Evolutionary conservation across 2,113 vertebrate species (phyloP), one percentile per base, ranked within the genome.

Genomic region (Clupea harengus): DNA sequence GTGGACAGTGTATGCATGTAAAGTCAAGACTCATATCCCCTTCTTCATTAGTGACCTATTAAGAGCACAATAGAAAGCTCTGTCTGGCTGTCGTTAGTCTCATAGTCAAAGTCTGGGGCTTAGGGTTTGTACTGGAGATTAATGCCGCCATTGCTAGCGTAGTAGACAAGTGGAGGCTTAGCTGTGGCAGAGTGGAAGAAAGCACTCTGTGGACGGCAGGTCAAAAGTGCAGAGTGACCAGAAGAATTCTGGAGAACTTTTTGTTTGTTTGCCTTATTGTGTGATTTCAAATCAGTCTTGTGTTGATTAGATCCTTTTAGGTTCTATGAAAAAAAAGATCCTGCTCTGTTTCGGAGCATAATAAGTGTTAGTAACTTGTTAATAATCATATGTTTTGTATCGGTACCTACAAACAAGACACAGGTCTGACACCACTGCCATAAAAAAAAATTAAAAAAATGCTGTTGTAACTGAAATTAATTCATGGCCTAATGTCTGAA

Each of bases 101-200:
- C 88, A 91, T 87, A 89, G 89, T 82, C 88, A 78, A 82, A 87
- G 86, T 89, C 87, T 86, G 87, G 57, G 87, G 86, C 85, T 88
- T 83, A 87, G 85, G 52, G 83, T 84, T 87, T 86, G 83, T 85
- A 45, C 85, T 82, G 83, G 72, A 49, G 85, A 28, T 85, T 86
- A 87, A 89, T 88, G 86, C 86, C 6, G 84, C 78, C 72, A 84
- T 57, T 64, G 87, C 81, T 57, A 75, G 44, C 87, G 64, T 49
- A 49, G 67, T 64, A 81, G 85, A 45, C 87, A 86, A 87, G 84
- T 87, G 85, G 81, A 84, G 17, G 4, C 82, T 85, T 64, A 89
- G 81, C 80, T 11, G 45, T 46, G 84, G 89, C 87, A 90, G 89
- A 89, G 87, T 89, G 90, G 90, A 86, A 87, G 1, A 28, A 67